Evolutionary conservation across 2,797 vertebrate genomes (phyloP).

Genomic region (Ibycter americanus): DNA sequence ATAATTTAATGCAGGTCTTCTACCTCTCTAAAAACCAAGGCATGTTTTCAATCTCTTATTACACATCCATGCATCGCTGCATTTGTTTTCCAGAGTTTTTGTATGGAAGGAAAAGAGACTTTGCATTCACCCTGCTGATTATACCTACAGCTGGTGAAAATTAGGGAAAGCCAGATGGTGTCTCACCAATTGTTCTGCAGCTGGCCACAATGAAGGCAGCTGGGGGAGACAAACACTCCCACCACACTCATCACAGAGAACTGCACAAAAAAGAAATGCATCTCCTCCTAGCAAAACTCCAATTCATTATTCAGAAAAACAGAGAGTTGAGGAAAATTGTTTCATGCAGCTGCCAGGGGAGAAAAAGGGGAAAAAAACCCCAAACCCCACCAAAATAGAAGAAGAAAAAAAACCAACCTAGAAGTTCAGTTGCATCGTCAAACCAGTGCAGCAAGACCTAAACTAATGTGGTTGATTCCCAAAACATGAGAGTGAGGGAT

Average conservation of each 20-base stretch:
- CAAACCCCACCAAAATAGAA: too few relatives aligned
- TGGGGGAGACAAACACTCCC: conserved; percentile 16
- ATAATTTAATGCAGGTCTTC: neutral
- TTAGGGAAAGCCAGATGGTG: conserved; percentile 46
- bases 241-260: neutral
- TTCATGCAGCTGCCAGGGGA: neutral
- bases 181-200: conserved; percentile 52
- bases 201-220: conserved; percentile 23
- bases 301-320: neutral
- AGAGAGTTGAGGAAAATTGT: neutral
- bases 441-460: neutral
- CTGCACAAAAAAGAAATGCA: neutral
- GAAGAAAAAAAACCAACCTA: neutral
- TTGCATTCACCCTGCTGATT: conserved; percentile 31
- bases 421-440: neutral
- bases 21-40: neutral
- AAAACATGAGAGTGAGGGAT: neutral
- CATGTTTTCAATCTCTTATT: neutral
- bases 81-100: neutral
- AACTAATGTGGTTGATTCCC: neutral
- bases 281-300: neutral
- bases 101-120: neutral
- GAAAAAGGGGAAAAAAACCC: fast-evolving
- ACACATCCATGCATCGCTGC: neutral
- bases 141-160: conserved; percentile 51